A percentile compares a stretch with the other conserved stretches of the same genome.
phyloP scores from a whole-genome alignment of 2,888 invertebrate genomes.

The Lasius platythorax region DNA sequence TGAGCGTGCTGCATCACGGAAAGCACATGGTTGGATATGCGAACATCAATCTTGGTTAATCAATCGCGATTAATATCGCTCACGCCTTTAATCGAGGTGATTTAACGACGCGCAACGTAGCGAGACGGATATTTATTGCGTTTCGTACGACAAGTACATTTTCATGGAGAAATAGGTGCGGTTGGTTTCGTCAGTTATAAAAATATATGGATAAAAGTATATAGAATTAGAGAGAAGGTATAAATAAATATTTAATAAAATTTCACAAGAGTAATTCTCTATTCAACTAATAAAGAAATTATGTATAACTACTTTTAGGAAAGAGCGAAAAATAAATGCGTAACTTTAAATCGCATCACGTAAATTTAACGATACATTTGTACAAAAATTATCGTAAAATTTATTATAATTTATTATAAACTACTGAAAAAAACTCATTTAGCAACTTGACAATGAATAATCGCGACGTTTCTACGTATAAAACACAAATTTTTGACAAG shows the following conservation, averaged over 20 bases:
- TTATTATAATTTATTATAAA: neutral
- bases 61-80: conserved; percentile 28
- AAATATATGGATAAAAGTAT: neutral
- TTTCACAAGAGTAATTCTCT: neutral
- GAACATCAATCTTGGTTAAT: conserved; percentile 25
- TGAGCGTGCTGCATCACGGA: neutral
- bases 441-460: neutral
- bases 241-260: conserved; percentile 3
- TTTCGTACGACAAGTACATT: neutral
- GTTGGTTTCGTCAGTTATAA: neutral
- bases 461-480: neutral
- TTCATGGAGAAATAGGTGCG: neutral
- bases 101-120: conserved; percentile 12
- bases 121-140: neutral
- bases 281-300: neutral
- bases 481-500: conserved; percentile 2
- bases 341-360: neutral
- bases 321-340: neutral
- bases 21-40: neutral
- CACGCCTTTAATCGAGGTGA: neutral
- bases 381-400: neutral
- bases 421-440: neutral
- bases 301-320: neutral
- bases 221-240: neutral
- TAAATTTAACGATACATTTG: neutral